These are phyloP conservation scores for Epinephelus moara DNA, from an alignment of 2,113 vertebrate genomes.

Conservation along the genomic window DNA sequence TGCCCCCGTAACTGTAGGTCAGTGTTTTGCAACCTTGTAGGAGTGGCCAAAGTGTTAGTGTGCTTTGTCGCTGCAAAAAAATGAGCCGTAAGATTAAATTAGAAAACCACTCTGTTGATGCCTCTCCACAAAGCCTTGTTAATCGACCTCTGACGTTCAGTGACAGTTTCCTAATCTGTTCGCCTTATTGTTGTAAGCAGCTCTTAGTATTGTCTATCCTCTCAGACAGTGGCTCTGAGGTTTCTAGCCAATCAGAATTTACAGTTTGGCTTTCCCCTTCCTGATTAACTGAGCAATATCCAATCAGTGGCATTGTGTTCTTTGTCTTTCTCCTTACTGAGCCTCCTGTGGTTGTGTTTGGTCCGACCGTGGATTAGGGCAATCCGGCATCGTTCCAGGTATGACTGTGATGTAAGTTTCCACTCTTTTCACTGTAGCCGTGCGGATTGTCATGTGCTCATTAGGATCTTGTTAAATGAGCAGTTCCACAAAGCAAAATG, in stretches of 20 bases:
- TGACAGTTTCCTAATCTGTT: slow-evolving; percentile 58
- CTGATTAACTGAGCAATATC: slow-evolving; percentile 48
- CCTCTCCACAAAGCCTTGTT: slow-evolving; percentile 55
- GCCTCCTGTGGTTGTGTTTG: slow-evolving; percentile 4
- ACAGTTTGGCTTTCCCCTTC: slow-evolving; percentile 10
- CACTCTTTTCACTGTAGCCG: background rate
- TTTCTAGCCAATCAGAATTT: slow-evolving; percentile 40
- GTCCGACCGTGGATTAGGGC: slow-evolving; percentile 37
- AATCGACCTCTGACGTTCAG: slow-evolving; percentile 58
- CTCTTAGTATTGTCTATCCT: slow-evolving; percentile 37
- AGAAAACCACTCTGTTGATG: slow-evolving; percentile 44
- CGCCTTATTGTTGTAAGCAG: slow-evolving; percentile 60
- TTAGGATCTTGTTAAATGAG: background rate
- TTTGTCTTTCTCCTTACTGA: slow-evolving; percentile 10
- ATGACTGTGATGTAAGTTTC: slow-evolving; percentile 6
- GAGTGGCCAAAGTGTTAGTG: background rate
- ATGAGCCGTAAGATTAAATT: slow-evolving; percentile 53
- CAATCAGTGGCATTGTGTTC: slow-evolving; percentile 46
- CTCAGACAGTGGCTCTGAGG: slow-evolving; percentile 28
- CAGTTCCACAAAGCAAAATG: background rate
- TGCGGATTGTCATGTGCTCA: background rate
- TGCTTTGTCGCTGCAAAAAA: background rate
- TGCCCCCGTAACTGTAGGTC: background rate
- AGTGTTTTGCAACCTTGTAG: slow-evolving; percentile 10
- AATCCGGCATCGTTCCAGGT: background rate